A percentile compares a stretch with the other conserved stretches of the same genome.
Evolutionary conservation across 2,113 vertebrate genomes (phyloP).

Genomic region (Neotoma lepida): DNA sequence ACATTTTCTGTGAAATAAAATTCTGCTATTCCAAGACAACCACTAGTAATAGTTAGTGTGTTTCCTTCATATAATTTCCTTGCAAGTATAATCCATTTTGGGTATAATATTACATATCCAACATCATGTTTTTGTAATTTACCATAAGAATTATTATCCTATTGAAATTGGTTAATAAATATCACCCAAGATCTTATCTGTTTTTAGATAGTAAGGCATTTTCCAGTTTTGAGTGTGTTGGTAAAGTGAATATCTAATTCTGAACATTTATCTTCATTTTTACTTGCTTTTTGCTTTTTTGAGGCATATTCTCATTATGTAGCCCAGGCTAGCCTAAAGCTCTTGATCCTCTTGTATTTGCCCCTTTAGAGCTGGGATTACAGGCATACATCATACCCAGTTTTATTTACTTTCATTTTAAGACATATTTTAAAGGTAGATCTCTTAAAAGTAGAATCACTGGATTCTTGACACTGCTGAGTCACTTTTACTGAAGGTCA

Average conservation of each 20-base stretch:
- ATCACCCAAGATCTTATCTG: not conserved
- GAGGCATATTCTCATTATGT: not conserved
- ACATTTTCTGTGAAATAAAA: not conserved
- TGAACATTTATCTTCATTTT: not conserved
- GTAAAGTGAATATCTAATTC: not conserved
- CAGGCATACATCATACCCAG: too few relatives aligned
- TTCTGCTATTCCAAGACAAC: not conserved
- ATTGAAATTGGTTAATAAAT: constrained; percentile 25
- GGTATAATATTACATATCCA: not conserved
- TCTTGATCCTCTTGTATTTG: not conserved
- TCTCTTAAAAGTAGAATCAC: not conserved
- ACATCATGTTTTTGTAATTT: not conserved
- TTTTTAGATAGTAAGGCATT: not conserved
- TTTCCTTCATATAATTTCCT: constrained; percentile 14
- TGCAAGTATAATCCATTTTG: not conserved
- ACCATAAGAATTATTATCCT: not conserved
- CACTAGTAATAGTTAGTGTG: not conserved
- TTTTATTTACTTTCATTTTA: not conserved
- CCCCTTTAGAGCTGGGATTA: not conserved
- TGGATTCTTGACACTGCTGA: not conserved
- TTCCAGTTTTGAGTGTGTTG: constrained; percentile 4
- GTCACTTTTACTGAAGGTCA: not conserved
- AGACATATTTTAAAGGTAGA: not conserved
- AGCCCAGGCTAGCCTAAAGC: not conserved
- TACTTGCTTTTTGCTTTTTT: not conserved